Evolutionary conservation across 2,797 vertebrate genomes (phyloP).

Genomic region (Coregonus sp.): DNA sequence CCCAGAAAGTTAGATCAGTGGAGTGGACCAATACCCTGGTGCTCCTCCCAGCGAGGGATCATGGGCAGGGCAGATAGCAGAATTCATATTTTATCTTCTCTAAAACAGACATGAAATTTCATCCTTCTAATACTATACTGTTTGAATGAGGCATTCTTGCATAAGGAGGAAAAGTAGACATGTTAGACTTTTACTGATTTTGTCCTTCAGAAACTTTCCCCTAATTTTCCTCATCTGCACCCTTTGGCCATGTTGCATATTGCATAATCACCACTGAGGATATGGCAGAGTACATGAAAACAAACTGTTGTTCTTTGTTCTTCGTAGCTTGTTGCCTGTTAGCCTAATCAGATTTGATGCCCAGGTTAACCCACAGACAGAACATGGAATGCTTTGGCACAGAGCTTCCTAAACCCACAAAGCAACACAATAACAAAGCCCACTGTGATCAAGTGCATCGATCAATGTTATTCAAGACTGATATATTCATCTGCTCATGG

Average conservation of each 20-base stretch:
- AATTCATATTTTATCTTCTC: slow-evolving; percentile 16
- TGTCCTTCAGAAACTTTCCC: not conserved
- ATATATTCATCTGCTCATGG: too few relatives aligned
- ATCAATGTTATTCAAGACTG: not conserved
- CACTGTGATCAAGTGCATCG: not conserved
- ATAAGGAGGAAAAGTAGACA: not conserved
- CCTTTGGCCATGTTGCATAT: not conserved
- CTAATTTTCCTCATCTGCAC: not conserved
- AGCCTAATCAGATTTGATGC: not conserved
- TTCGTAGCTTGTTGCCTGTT: not conserved
- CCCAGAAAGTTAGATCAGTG: slow-evolving; percentile 18
- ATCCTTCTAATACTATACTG: not conserved
- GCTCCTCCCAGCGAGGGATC: not conserved
- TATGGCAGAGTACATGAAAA: not conserved
- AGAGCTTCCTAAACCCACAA: not conserved
- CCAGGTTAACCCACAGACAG: not conserved
- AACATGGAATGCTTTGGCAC: not conserved
- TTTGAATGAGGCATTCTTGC: not conserved
- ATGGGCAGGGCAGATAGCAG: not conserved
- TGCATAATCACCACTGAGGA: not conserved
- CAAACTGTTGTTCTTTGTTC: not conserved
- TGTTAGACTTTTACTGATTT: not conserved
- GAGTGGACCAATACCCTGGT: not conserved
- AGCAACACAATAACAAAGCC: not conserved
- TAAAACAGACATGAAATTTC: slow-evolving; percentile 1